Base-by-base conservation (phyloP, 1,140 invertebrate species). In the Drosophila watanabei region DNA sequence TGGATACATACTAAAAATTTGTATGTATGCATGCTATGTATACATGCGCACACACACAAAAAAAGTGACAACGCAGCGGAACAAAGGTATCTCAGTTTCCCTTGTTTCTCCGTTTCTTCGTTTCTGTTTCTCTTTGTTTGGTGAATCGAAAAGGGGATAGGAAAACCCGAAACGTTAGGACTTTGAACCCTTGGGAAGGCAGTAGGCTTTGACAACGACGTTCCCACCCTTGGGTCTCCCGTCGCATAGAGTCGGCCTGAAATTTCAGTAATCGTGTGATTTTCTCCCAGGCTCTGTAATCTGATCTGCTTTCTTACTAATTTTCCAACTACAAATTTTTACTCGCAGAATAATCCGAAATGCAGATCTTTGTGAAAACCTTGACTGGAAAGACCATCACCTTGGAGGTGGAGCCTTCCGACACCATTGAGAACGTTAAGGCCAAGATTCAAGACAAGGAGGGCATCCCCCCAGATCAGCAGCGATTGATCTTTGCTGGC, bases 321-420 rank as follows among this genome's bases (percentile, higher is more conserved):
- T 49, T 58, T 43, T 75, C 35, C 58, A 58, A 43, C 9, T 48
- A 41, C 0, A 16, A 60, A 52, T 84, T 52, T 63, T 49, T 59
- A 43, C 71, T 66, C 20, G 54, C 68, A 85, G 82, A 80, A 85
- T 65, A 80, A 78, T 59, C 52, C 45, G 77, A 75, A 61, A 84
- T 84, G 82, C 82, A 84, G 81, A 84, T 84, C 71, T 83, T 79
- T 59, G 97, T 98, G 9, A 98, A 98, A 94, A 98, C 97, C 78
- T 94, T 98, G 46, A 98, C 97, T 75, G 98, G 97, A 46, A 98
- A 98, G 94, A 98, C 97, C 93, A 98, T 98, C 94, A 98, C 97
- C 57, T 81, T 97, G 20, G 96, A 96, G 79, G 96, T 96, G 4
- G 95, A 97, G 79, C 94, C 95, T 4, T 95, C 94, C 43, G 96